Percentiles rank a stretch among this genome's conserved stretches.
Conservation (phyloP, 1,140 invertebrate species). For the Schlechtendalia chinensis region DNA sequence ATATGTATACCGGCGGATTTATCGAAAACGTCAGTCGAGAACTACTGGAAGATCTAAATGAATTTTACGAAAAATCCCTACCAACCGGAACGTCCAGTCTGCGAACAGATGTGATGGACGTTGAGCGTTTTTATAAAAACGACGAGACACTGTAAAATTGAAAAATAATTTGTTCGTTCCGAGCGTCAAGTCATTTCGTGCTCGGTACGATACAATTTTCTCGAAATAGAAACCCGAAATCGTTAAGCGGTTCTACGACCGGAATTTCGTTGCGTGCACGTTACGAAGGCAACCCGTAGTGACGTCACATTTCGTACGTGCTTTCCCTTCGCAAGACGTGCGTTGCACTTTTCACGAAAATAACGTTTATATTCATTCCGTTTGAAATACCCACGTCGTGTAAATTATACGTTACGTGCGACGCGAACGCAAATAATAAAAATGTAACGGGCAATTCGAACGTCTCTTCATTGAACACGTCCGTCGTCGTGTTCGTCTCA, state of each 20-base stretch:
- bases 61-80: too few species aligned
- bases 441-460: not conserved
- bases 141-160: too few species aligned
- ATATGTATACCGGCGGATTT: too few species aligned
- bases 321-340: conserved; percentile 12
- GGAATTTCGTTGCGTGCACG: not conserved
- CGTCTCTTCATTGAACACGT: conserved; percentile 1
- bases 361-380: not conserved
- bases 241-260: not conserved
- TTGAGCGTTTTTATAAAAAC: too few species aligned
- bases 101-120: too few species aligned
- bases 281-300: too few species aligned
- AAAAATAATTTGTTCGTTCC: too few species aligned
- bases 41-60: too few species aligned
- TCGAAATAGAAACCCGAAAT: not conserved
- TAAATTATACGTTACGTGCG: not conserved
- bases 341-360: not conserved
- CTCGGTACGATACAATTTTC: not conserved
- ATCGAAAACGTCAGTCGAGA: too few species aligned
- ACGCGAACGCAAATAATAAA: not conserved
- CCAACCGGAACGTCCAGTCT: too few species aligned
- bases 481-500: not conserved
- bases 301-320: conserved; percentile 9
- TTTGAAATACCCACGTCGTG: not conserved
- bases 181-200: too few species aligned